Base-by-base conservation (phyloP, 2,888 invertebrate genomes). In the Trichogramma dendrolimi region DNA sequence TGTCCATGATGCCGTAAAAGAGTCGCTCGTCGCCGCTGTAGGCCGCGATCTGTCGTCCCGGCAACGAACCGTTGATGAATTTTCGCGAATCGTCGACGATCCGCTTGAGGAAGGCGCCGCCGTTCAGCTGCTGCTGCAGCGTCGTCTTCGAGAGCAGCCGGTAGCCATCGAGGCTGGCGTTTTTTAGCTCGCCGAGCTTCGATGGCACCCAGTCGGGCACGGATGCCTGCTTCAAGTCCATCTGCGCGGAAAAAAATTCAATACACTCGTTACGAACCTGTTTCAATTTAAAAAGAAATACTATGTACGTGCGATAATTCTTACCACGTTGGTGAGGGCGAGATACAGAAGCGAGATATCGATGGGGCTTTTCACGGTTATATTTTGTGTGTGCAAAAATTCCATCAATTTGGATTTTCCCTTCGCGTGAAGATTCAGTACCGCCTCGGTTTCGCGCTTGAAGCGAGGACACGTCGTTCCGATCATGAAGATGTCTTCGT, bases 61-160 rank as follows among this genome's bases (percentile, higher is more conserved):
- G 50, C 4, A 7, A 53, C 7, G 8, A 38, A 7, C 55, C 53
- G 2, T 53, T 56, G 6, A 54, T 60, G 6, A 70, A 57, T 5
- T 63, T 58, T 11, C 66, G 54, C 1, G 70, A 72, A 55, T 74
- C 71, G 5, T 59, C 47, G 4, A 76, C 54, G 4, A 76, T 63
- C 39, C 70, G 71, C 56, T 72, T 73, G 1, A 77, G 40, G 6
- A 74, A 57, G 0, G 70, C 74, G 80, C 85, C 85, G 14, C 85
- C 84, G 61, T 84, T 85, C 0, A 85, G 79, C 71, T 47, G 53
- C 77, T 82, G 71, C 79, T 79, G 65, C 80, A 75, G 40, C 78
- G 71, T 62, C 76, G 81, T 70, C 81, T 82, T 64, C 80, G 83
- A 70, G 80, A 83, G 81, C 76, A 84, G 81, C 6, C 83, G 80